phyloP scores from a whole-genome alignment of 1,140 invertebrate genomes.

The Zaprionus camerounensis region DNA sequence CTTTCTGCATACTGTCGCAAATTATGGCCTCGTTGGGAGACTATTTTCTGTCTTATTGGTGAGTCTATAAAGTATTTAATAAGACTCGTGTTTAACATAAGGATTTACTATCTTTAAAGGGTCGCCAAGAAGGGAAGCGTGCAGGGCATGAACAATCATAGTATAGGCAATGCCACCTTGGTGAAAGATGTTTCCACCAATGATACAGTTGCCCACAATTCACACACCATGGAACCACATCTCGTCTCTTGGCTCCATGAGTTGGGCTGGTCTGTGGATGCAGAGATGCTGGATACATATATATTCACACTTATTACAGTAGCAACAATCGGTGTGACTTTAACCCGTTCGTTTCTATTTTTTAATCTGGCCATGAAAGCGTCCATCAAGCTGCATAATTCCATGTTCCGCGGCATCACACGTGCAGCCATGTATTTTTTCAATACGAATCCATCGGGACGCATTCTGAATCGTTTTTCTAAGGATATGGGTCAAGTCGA shows the following conservation, averaged over 20 bases:
- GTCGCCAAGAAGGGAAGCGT: conserved; percentile 68
- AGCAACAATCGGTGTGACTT: conserved; percentile 86
- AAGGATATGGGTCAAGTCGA: conserved; percentile 95
- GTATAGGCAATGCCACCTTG: conserved; percentile 2
- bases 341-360: conserved; percentile 87
- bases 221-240: conserved; percentile 45
- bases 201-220: conserved; percentile 5
- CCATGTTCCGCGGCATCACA: conserved; percentile 91
- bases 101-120: conserved; percentile 84
- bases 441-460: conserved; percentile 90
- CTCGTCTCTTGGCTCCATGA: conserved; percentile 53
- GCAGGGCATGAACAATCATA: conserved; percentile 2
- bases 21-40: conserved; percentile 87
- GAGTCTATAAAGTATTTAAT: neutral
- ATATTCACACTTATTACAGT: conserved; percentile 86
- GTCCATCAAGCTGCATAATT: conserved; percentile 90
- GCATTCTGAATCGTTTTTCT: conserved; percentile 92
- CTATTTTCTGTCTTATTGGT: conserved; percentile 89
- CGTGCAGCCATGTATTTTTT: conserved; percentile 93
- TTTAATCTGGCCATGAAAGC: conserved; percentile 90
- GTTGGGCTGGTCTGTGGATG: conserved; percentile 58
- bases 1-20: conserved; percentile 85
- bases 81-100: neutral
- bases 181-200: conserved; percentile 1
- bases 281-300: conserved; percentile 77